Conservation (phyloP, 37 sponge, comb jelly and placozoan species). For the Ephydatia muelleri region DNA sequence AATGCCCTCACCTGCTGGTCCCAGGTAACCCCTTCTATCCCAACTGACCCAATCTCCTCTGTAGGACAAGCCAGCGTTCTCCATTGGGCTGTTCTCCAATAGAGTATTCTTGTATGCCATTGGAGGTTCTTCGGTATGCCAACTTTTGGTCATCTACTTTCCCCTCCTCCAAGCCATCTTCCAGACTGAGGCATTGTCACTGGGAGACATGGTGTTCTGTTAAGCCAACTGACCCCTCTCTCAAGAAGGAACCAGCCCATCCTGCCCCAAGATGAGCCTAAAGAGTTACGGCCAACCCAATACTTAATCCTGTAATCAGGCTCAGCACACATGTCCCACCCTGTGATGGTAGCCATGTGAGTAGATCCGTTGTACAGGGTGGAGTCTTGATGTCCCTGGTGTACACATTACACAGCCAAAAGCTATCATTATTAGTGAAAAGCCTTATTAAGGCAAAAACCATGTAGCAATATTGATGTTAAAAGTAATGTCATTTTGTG, state of each 20-base stretch:
- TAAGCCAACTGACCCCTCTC: too few relatives aligned
- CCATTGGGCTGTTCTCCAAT: slow-evolving; percentile 88
- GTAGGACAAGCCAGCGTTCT: slow-evolving; percentile 85
- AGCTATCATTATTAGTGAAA: too few relatives aligned
- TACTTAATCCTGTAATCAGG: too few relatives aligned
- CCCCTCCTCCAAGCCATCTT: slow-evolving; percentile 90
- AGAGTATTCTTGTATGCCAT: slow-evolving; percentile 84
- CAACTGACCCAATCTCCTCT: background rate
- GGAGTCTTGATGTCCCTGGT: too few relatives aligned
- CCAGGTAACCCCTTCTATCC: slow-evolving; percentile 79
- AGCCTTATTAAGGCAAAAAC: too few relatives aligned
- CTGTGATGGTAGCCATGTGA: too few relatives aligned
- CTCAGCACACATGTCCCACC: too few relatives aligned
- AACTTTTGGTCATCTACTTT: slow-evolving; percentile 93
- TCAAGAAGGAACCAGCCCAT: slow-evolving; percentile 74
- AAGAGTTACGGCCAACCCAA: too few relatives aligned
- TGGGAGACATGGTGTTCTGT: slow-evolving; percentile 70
- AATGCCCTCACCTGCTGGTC: slow-evolving; percentile 96
- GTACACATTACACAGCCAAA: too few relatives aligned
- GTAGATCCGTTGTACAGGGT: too few relatives aligned
- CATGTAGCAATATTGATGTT: too few relatives aligned
- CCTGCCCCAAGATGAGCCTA: slow-evolving; percentile 79
- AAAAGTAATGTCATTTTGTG: too few relatives aligned
- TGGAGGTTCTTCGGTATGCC: slow-evolving; percentile 86
- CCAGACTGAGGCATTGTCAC: slow-evolving; percentile 89